A percentile compares a stretch with the other conserved stretches of the same genome.
phyloP scores from a whole-genome alignment of 2,113 vertebrate genomes.

The Corydoras maculifer region DNA sequence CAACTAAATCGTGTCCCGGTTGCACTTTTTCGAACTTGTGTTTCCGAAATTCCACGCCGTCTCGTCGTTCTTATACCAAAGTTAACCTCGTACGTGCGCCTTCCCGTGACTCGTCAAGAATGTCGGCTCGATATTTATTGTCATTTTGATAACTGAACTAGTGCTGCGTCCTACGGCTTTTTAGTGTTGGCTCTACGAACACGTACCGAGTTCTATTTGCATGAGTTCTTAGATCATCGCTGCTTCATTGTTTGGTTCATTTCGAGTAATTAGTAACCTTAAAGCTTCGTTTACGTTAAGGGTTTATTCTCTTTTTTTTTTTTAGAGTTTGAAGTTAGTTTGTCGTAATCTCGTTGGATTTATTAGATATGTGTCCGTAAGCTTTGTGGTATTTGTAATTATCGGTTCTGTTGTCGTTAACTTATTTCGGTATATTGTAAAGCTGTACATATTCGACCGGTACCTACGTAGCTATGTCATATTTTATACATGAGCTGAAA shows the following conservation, averaged over 20 bases:
- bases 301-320: conserved; percentile 1
- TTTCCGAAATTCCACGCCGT: conserved; percentile 52
- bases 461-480: conserved; percentile 11
- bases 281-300: background rate
- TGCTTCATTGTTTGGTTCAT: background rate
- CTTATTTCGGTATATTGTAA: conserved; percentile 67
- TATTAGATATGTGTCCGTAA: background rate
- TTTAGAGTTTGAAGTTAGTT: conserved; percentile 10
- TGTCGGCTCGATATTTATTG: conserved; percentile 43
- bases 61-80: conserved; percentile 42
- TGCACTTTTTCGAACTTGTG: conserved; percentile 40
- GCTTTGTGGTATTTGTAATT: background rate
- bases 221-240: conserved; percentile 13
- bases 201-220: conserved; percentile 33
- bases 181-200: conserved; percentile 18
- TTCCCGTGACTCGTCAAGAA: conserved; percentile 38
- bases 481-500: conserved; percentile 52
- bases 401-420: conserved; percentile 45
- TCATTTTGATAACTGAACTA: conserved; percentile 4
- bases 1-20: conserved; percentile 52
- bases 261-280: background rate
- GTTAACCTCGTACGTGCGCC: conserved; percentile 14
- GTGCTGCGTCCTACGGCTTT: conserved; percentile 20
- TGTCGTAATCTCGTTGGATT: conserved; percentile 13
- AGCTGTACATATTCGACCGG: conserved; percentile 70